Base-by-base conservation (phyloP, 2,113 vertebrate species). In the Grus americana region DNA sequence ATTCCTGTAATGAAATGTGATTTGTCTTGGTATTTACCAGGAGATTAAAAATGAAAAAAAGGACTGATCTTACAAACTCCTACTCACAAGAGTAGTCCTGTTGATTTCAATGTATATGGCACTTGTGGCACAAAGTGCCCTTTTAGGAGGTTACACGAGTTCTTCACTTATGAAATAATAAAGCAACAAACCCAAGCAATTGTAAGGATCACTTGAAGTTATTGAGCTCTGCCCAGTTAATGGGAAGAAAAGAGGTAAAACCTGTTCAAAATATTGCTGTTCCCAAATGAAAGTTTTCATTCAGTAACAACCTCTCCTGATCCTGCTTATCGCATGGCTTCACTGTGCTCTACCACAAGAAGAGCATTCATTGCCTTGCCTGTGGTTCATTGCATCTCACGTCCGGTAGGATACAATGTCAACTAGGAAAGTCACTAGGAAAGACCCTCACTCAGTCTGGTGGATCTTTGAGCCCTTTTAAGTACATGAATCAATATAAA, bases 1-100 rank as follows among this genome's bases (percentile, higher is more conserved):
- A 90, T 94, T 95, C 59, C 70, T 71, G 13, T 74, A 93, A 93
- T 79, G 44, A 88, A 97, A 78, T 86, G 47, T 78, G 75, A 67
- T 95, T 96, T 95, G 42, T 86, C 73, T 78, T 9, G 9, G 36
- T 95, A 57, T 86, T 92, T 90, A 78, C n/a, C 18, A 74, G 70
- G 21, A 88, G 34, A 58, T 82, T 85, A 83, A 91, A 90, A 90
- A 81, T 16, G 9, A n/a, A 44, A 44, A 68, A 63, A 47, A 38
- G 1, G 15, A 30, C 20, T 32, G 30, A 58, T 91, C 10, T 81
- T 65, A 54, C 34, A 54, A 87, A 84, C 42, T 76, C 17, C 32
- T 79, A 8, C 36, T 91, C 47, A 70, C n/a, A 52, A 26, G 52
- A 81, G 44, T 44, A 73, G 73, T 46, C 46, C 66, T 42, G 42